These are phyloP conservation scores for Microplitis demolitor DNA, from an alignment of 1,140 invertebrate genomes.

Conservation along the genomic window DNA sequence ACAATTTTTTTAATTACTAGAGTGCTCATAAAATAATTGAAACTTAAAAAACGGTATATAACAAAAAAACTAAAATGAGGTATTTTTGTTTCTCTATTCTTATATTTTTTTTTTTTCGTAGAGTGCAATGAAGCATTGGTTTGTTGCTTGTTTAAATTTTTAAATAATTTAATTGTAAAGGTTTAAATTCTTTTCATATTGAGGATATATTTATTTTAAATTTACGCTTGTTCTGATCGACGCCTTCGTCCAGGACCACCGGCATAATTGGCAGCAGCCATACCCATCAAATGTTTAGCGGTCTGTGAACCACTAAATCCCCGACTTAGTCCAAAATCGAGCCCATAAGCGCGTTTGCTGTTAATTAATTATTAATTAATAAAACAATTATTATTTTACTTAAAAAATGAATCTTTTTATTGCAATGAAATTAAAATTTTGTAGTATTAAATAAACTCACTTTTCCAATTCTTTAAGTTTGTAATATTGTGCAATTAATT, in stretches of 20 bases:
- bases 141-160: too few species aligned
- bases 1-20: background rate
- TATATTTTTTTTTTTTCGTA: too few species aligned
- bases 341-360: slow-evolving; percentile 68
- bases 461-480: slow-evolving; percentile 57
- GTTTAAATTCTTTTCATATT: slow-evolving; percentile 4
- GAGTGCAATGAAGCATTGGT: too few species aligned
- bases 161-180: too few species aligned
- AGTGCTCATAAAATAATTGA: too few species aligned
- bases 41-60: background rate
- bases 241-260: slow-evolving; percentile 84
- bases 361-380: slow-evolving; percentile 59
- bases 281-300: slow-evolving; percentile 87
- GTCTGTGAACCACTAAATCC: slow-evolving; percentile 87
- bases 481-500: slow-evolving; percentile 60
- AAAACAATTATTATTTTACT: background rate
- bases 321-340: slow-evolving; percentile 81
- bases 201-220: slow-evolving; percentile 5
- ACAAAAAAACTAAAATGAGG: background rate
- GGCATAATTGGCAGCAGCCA: slow-evolving; percentile 85
- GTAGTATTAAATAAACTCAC: slow-evolving; percentile 38
- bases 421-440: background rate
- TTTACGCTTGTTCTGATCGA: slow-evolving; percentile 63
- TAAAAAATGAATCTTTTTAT: background rate
- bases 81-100: too few species aligned